Evolutionary conservation across 2,113 vertebrate genomes (phyloP).

Genomic region (Cygnus atratus): DNA sequence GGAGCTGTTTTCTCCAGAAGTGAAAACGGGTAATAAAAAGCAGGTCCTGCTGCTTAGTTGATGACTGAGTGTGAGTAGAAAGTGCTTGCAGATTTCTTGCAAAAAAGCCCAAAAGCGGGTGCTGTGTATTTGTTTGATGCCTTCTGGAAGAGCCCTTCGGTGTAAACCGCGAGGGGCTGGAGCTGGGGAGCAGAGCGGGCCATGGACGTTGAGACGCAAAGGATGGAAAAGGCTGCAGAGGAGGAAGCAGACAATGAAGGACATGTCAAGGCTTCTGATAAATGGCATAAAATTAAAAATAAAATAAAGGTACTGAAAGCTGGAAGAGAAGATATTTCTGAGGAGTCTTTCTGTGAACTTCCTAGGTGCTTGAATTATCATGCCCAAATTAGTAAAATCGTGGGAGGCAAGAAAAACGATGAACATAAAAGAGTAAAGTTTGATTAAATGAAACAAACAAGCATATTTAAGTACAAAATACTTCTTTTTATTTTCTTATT

Average conservation of each 20-base stretch:
- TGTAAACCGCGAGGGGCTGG: not conserved
- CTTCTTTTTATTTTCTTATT: not conserved
- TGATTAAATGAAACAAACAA: not conserved
- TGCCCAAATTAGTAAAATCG: not conserved
- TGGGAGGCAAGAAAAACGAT: not conserved
- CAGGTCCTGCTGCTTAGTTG: not conserved
- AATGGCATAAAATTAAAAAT: not conserved
- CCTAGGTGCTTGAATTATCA: not conserved
- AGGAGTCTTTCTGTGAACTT: not conserved
- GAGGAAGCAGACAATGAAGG: not conserved
- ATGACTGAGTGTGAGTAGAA: constrained; percentile 14
- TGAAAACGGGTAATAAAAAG: constrained; percentile 26
- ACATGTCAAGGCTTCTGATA: not conserved
- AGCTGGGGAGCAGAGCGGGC: not conserved
- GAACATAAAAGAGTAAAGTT: not conserved
- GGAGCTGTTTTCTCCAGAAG: not conserved
- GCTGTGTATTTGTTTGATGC: not conserved
- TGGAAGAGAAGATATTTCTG: not conserved
- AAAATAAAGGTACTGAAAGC: not conserved
- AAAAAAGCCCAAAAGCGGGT: not conserved
- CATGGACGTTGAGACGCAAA: not conserved
- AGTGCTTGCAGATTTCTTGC: constrained; percentile 3
- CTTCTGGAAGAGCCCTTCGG: not conserved
- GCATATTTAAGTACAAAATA: not conserved
- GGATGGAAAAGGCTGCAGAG: not conserved